Base-by-base conservation (phyloP, 2,113 vertebrate genomes). In the Scomber scombrus region DNA sequence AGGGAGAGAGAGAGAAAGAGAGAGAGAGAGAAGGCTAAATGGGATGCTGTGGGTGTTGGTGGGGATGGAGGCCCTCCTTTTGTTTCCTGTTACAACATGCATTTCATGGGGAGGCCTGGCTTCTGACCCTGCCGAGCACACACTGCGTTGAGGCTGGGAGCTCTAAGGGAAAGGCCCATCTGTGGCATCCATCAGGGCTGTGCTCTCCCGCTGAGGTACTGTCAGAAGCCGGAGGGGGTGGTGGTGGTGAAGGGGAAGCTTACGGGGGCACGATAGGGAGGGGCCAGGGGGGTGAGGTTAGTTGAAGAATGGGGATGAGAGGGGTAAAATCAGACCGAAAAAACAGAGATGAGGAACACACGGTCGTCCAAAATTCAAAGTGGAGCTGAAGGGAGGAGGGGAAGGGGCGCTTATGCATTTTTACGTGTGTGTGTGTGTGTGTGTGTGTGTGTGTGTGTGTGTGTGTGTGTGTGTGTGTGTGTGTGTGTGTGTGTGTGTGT, bases 121-220 rank as follows among this genome's bases (percentile, higher is more conserved):
- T 95, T 94, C 89, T 95, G 92, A 95, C 93, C 93, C 90, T 50
- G 77, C 71, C 31, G 74, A 89, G 91, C 88, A 82, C 92, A 88
- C 78, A 88, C 92, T 89, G 89, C 76, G 85, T 78, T 16, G 14
- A 56, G 82, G 80, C 91, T 88, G 78, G 86, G 82, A 89, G 90
- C 92, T 92, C 88, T 55, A 47, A 92, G 91, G 93, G 91, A 93
- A 93, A 91, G 86, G 85, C 89, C 93, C 94, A 94, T 94, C 92
- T 95, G 94, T 90, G 91, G 90, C 93, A 93, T 95, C 92, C 90
- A 94, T 94, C 93, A 95, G 91, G 81, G 85, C 90, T 75, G 78
- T 6, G 72, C 72, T 80, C 90, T 84, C 94, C 93, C 71, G 92
- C 93, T 93, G 93, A 75, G 93, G 82, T 84, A 82, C 92, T 94